phyloP scores from a whole-genome alignment of 2,113 vertebrate species.

The Catagonus wagneri region DNA sequence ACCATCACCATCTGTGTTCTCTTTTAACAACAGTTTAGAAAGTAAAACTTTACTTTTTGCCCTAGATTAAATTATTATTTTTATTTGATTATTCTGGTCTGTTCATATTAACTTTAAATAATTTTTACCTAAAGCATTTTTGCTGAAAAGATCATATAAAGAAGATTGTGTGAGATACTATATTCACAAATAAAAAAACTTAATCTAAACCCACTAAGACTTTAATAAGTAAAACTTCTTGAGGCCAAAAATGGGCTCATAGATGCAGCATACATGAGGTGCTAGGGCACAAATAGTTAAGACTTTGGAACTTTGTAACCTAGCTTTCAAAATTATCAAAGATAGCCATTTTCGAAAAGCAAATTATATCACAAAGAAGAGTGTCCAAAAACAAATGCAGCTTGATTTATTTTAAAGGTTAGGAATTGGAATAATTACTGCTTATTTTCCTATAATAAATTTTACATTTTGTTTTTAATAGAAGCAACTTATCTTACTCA shows the following conservation, averaged over 20 bases:
- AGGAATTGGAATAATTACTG: background rate
- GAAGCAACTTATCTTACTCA: background rate
- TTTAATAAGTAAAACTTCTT: background rate
- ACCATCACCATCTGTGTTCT: background rate
- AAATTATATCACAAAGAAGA: background rate
- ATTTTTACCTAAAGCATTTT: background rate
- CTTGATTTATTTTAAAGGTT: slow-evolving; percentile 4
- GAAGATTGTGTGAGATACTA: background rate
- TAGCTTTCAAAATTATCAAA: background rate
- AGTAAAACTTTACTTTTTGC: background rate
- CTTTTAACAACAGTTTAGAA: background rate
- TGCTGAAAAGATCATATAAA: background rate
- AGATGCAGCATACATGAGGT: background rate
- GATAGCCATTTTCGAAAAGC: background rate
- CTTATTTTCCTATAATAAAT: background rate
- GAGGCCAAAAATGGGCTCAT: background rate
- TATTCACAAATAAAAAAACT: background rate
- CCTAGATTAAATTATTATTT: background rate
- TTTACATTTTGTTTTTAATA: background rate
- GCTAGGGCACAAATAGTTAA: background rate
- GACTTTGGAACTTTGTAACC: background rate
- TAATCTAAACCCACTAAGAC: background rate
- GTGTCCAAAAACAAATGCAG: background rate
- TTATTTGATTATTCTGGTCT: background rate
- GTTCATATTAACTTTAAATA: slow-evolving; percentile 11